Evolutionary conservation across 92 coral and sea anemone species (phyloP).

Genomic region (Montipora capitata): DNA sequence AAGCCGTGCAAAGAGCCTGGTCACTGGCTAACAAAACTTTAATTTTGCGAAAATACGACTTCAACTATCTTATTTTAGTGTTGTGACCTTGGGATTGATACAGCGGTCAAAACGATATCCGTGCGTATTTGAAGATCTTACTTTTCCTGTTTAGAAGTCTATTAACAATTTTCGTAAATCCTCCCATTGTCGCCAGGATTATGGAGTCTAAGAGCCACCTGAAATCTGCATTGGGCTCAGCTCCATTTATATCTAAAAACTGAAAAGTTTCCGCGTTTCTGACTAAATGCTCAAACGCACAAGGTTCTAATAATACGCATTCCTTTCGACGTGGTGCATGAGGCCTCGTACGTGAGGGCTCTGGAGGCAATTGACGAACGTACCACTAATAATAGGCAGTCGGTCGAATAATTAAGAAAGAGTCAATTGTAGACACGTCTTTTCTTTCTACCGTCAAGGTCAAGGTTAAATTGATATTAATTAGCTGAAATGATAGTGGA

Average conservation of each 20-base stretch:
- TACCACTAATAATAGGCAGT: slow-evolving; percentile 12
- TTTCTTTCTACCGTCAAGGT: slow-evolving; percentile 27
- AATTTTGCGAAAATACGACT: no score
- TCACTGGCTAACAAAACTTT: no score
- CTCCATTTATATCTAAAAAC: no score
- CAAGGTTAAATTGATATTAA: slow-evolving; percentile 35
- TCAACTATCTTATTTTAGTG: no score
- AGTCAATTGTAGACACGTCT: slow-evolving; percentile 31
- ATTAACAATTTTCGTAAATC: neutral
- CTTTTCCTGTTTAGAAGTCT: neutral
- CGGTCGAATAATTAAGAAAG: slow-evolving; percentile 33
- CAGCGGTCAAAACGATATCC: neutral
- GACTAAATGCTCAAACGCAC: no score
- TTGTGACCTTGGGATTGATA: slow-evolving; percentile 46
- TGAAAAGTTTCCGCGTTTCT: no score
- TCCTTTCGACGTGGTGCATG: neutral
- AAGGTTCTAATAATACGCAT: no score
- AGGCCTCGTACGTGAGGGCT: neutral
- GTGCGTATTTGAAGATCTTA: neutral
- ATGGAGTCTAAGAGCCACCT: neutral
- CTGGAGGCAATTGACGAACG: neutral
- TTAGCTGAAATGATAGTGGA: neutral
- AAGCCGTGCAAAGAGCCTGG: no score
- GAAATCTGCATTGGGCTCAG: neutral
- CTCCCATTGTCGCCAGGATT: neutral